These are phyloP conservation scores for Entomobrya proxima DNA, from an alignment of 2,888 invertebrate genomes.

Conservation along the genomic window DNA sequence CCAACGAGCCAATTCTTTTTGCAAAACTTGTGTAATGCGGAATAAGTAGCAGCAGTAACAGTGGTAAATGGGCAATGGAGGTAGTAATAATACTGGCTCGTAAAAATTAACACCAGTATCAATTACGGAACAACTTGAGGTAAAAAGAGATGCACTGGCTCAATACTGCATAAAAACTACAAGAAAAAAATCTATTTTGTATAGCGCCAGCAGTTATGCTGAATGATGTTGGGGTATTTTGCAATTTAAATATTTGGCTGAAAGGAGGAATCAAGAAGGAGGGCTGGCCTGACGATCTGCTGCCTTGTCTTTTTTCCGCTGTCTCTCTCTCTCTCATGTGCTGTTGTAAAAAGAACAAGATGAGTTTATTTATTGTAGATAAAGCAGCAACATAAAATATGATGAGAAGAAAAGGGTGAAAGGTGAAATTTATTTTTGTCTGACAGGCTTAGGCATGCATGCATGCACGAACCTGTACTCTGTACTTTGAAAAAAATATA, in stretches of 20 bases:
- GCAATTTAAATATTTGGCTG: constrained; percentile 46
- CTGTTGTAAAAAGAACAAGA: no score
- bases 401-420: constrained; percentile 63
- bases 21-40: neutral
- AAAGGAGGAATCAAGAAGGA: constrained; percentile 14
- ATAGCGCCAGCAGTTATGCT: neutral
- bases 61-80: neutral
- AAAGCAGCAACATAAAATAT: constrained; percentile 38
- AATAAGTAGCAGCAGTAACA: neutral
- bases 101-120: constrained; percentile 18
- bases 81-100: neutral
- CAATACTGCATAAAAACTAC: neutral
- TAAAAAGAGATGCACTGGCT: no score
- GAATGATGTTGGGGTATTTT: constrained; percentile 36
- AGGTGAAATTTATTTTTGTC: constrained; percentile 72
- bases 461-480: constrained; percentile 13
- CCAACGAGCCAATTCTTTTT: neutral
- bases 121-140: no score
- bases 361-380: neutral
- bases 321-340: neutral
- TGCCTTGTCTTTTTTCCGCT: no score
- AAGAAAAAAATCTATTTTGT: neutral
- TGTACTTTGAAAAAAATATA: no score
- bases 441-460: constrained; percentile 62
- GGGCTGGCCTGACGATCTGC: neutral